phyloP scores from a whole-genome alignment of 2,888 invertebrate genomes.

The Dasypolia templi region DNA sequence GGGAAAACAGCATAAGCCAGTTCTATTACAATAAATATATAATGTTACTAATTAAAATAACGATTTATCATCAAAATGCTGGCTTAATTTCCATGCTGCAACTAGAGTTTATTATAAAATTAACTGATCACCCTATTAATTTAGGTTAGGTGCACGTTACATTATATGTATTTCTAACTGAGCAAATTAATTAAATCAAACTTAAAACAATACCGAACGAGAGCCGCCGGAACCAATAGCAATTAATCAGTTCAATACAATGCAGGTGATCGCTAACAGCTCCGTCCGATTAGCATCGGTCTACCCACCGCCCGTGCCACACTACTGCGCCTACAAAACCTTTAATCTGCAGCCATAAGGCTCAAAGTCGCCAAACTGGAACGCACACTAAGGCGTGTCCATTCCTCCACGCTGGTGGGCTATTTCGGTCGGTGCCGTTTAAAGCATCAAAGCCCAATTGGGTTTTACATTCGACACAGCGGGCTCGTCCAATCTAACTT shows the following conservation, averaged over 20 bases:
- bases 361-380: conserved; percentile 53
- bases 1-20: no score
- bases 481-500: conserved; percentile 85
- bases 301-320: conserved; percentile 61
- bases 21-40: no score
- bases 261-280: conserved; percentile 87
- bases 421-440: conserved; percentile 84
- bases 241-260: conserved; percentile 87
- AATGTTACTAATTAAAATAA: conserved; percentile 33
- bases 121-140: conserved; percentile 37
- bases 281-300: conserved; percentile 83
- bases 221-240: conserved; percentile 76
- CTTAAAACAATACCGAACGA: conserved; percentile 76
- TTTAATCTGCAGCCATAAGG: conserved; percentile 60
- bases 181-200: conserved; percentile 75
- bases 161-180: conserved; percentile 48
- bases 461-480: conserved; percentile 85
- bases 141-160: conserved; percentile 32
- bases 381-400: conserved; percentile 50
- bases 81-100: conserved; percentile 10
- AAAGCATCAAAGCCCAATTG: conserved; percentile 88
- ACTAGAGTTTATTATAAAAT: conserved; percentile 31
- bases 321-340: conserved; percentile 12
- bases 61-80: background rate
- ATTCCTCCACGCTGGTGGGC: conserved; percentile 74